Evolutionary conservation across 1,140 invertebrate species (phyloP), one percentile per base, ranked within the genome.

Genomic region (Papilio polytes): DNA sequence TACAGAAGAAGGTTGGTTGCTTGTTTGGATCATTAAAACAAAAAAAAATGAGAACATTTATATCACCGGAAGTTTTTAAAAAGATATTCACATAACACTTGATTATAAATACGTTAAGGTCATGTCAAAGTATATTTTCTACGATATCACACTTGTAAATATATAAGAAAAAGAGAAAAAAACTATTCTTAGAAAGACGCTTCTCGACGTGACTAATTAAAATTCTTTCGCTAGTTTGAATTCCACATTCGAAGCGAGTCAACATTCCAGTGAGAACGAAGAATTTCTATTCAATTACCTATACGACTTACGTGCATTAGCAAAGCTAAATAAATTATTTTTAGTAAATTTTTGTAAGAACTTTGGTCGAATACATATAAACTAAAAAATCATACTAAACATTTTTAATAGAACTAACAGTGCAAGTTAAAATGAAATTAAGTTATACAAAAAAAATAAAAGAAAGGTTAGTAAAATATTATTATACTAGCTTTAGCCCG

Each of bases 201-300:
- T 10, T 44, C 20, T n/a, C 72, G n/a, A 48, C 74, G 20, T 13
- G 20, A 22, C 74, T 74, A 74, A 74, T 74, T 74, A 74, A 74
- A 74, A 74, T 74, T 74, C 74, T 48, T 74, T 31, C 22, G 31
- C 44, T 74, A 26, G 74, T 74, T 51, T 51, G 74, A 48, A 74
- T 51, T 74, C 48, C 44, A 74, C 74, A 48, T 46, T 74, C 46
- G 74, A 3, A 51, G 44, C 22, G 74, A 70, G 18, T 56, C 22
- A 18, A 26, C 63, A 26, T 31, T 70, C 63, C 22, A 3, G 74
- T 46, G 8, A 41, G 36, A 20, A 44, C 44, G 44, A 20, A 44
- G 74, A 74, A 74, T 74, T 74, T 53, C 74, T 51, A 74, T 74
- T 74, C 12, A 53, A 74, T 51, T 74, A 70, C 63, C 63, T 36